Evolutionary conservation across 1,140 invertebrate species (phyloP), one percentile per base, ranked within the genome.

Genomic region (Drosophila orena): DNA sequence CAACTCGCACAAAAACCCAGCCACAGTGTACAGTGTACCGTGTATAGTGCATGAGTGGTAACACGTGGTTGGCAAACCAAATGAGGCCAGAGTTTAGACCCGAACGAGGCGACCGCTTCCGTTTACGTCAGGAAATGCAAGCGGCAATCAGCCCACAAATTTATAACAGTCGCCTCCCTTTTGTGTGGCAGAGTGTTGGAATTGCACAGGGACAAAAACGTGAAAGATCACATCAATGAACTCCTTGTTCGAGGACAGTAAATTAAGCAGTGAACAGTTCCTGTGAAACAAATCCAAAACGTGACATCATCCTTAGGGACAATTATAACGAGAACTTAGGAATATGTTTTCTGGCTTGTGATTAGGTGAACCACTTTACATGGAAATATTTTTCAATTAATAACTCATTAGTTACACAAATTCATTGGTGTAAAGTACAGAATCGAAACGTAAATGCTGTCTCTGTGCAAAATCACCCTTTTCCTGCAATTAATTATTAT

Each of bases 111-210:
- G 58, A 59, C 43, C 69, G 34, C 46, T 56, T 75, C 46, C 69
- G 57, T 52, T 17, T 54, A 59, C 64, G 3, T 30, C 7, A 0
- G 78, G 83, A 86, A 86, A 79, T 86, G 79, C 79, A 86, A 81
- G 75, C 81, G 78, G 53, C 81, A 86, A 78, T 78, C 81, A 86
- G 78, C 57, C 73, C 61, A 70, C 60, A 78, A 80, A 81, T 71
- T 81, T 85, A 71, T 77, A 80, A 62, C 54, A 70, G 37, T 49
- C 44, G 49, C 37, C 11, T 24, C 30, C 59, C 49, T 30, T 57
- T 35, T 15, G 35, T 24, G 42, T 17, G 42, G n/a, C 35, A 20
- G 58, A 24, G 22, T 24, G 8, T 22, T 35, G 17, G 10, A 35
- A 37, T 37, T 52, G 53, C 37, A 60, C 20, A 17, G 27, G 59